phyloP scores from a whole-genome alignment of 2,888 invertebrate species.

The Rhagonycha lutea region DNA sequence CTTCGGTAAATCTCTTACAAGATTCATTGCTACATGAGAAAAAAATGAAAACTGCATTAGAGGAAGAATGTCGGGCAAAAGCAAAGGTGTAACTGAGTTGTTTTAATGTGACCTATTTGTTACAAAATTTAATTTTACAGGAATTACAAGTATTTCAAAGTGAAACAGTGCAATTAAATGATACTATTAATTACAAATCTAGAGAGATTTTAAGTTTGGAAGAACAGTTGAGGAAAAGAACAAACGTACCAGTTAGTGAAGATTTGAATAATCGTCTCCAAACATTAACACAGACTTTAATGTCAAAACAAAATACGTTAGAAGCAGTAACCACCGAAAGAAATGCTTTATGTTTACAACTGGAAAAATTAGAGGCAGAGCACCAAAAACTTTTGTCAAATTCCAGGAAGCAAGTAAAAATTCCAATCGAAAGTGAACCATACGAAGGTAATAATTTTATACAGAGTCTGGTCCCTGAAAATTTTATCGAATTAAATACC shows the following conservation, averaged over 20 bases:
- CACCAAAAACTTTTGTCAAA: slow-evolving; percentile 61
- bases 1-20: slow-evolving; percentile 50
- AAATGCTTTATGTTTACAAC: slow-evolving; percentile 80
- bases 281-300: slow-evolving; percentile 78
- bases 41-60: slow-evolving; percentile 52
- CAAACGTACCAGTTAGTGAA: slow-evolving; percentile 57
- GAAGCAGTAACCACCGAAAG: slow-evolving; percentile 83
- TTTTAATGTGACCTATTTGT: neutral
- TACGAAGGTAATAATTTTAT: slow-evolving; percentile 62
- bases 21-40: slow-evolving; percentile 53
- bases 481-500: neutral
- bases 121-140: slow-evolving; percentile 34
- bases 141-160: slow-evolving; percentile 57
- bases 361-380: slow-evolving; percentile 78
- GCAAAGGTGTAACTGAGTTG: slow-evolving; percentile 37
- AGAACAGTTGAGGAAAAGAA: slow-evolving; percentile 51
- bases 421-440: slow-evolving; percentile 65
- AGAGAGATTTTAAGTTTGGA: slow-evolving; percentile 53
- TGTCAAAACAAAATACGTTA: slow-evolving; percentile 83
- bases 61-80: slow-evolving; percentile 53
- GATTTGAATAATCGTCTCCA: slow-evolving; percentile 58
- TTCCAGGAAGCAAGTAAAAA: slow-evolving; percentile 59
- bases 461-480: neutral
- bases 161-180: slow-evolving; percentile 52
- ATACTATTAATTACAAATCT: slow-evolving; percentile 49